These are phyloP conservation scores for Theristicus caerulescens DNA, from an alignment of 2,113 vertebrate genomes.

Conservation along the genomic window DNA sequence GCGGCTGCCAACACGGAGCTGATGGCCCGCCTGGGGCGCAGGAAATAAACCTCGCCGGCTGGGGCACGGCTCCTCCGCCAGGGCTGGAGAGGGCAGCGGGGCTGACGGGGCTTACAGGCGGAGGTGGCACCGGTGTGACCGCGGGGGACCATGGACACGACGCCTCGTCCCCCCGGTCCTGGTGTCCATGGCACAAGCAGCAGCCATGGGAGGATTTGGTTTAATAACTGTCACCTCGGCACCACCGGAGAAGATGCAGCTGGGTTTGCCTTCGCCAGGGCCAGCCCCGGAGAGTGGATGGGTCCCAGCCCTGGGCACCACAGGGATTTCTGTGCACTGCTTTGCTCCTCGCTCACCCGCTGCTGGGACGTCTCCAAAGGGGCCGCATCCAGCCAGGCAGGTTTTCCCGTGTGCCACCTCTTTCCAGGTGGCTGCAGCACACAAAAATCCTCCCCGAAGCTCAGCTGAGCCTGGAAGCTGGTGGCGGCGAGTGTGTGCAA, in stretches of 20 bases:
- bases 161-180: accelerated
- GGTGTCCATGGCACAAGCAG: background rate
- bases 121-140: background rate
- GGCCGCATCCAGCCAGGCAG: background rate
- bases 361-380: background rate
- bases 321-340: background rate
- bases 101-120: accelerated
- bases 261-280: accelerated
- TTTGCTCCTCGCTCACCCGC: accelerated
- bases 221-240: background rate
- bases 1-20: slow-evolving; percentile 82
- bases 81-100: accelerated
- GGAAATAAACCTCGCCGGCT: slow-evolving; percentile 57
- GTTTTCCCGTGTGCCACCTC: background rate
- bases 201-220: background rate
- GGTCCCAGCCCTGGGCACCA: background rate
- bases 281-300: background rate
- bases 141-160: accelerated
- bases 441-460: background rate
- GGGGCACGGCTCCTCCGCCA: background rate
- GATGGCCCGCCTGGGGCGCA: slow-evolving; percentile 81
- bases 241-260: background rate
- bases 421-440: background rate
- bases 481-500: accelerated
- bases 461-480: accelerated